Evolutionary conservation across 2,113 vertebrate species (phyloP).

Genomic region (Psittacus erithacus): DNA sequence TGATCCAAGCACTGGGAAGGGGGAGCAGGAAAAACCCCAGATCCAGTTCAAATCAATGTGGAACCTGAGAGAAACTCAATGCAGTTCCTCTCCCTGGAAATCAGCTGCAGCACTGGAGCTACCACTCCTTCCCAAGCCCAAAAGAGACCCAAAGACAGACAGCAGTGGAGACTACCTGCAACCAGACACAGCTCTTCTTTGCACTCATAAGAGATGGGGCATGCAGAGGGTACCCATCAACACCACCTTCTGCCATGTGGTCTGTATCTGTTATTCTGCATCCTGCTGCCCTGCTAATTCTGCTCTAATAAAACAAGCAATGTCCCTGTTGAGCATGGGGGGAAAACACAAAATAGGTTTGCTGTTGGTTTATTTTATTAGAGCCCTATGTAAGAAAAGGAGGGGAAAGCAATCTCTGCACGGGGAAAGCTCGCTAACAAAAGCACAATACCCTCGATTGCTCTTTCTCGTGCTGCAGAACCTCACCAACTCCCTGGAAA

Average conservation of each 20-base stretch:
- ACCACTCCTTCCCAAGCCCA: background rate
- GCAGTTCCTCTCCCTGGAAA: background rate
- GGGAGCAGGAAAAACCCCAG: background rate
- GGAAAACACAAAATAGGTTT: background rate
- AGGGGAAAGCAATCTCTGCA: background rate
- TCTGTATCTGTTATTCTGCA: background rate
- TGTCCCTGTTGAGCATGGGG: background rate
- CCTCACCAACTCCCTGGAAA: background rate
- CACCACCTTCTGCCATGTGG: background rate
- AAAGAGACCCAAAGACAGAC: background rate
- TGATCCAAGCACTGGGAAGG: fast-evolving
- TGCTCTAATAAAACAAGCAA: background rate
- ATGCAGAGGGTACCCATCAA: background rate
- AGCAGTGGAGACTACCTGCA: background rate
- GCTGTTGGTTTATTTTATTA: background rate
- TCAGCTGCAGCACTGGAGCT: background rate
- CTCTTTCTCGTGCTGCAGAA: background rate
- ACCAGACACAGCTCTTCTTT: background rate
- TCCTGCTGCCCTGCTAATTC: background rate
- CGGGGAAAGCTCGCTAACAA: background rate
- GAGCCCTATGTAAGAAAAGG: background rate
- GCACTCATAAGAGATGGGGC: background rate
- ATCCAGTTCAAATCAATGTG: background rate
- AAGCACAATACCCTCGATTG: background rate
- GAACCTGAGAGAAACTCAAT: background rate